These are phyloP conservation scores for Acomys russatus DNA, from an alignment of 2,797 vertebrate genomes.

Conservation along the genomic window DNA sequence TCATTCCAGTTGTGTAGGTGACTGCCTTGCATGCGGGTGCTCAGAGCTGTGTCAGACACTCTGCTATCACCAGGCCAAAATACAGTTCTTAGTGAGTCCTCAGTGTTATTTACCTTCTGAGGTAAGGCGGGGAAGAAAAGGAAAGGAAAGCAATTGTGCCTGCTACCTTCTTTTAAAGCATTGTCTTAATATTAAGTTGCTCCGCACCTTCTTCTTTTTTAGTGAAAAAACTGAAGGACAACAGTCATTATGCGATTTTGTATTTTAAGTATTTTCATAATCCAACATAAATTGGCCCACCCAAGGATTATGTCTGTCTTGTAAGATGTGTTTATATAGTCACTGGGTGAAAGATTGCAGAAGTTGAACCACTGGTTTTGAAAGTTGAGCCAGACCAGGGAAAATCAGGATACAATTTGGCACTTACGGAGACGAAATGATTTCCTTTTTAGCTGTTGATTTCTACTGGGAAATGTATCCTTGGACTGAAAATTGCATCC, in stretches of 20 bases:
- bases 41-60: constrained; percentile 45
- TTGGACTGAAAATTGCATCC: constrained; percentile 99
- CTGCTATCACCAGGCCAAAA: constrained; percentile 75
- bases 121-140: constrained; percentile 75
- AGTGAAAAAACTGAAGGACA: constrained; percentile 89
- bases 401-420: constrained; percentile 99
- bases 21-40: neutral
- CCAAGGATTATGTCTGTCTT: constrained; percentile 93
- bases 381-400: constrained; percentile 98
- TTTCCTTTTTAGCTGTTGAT: constrained; percentile 99
- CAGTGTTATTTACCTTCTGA: constrained; percentile 81
- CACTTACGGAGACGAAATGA: constrained; percentile 99
- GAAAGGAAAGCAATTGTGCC: constrained; percentile 60
- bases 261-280: constrained; percentile 94
- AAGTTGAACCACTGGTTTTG: constrained; percentile 93
- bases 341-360: constrained; percentile 96
- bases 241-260: constrained; percentile 93
- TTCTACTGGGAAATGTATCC: constrained; percentile 98
- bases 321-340: constrained; percentile 94
- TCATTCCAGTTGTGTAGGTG: constrained; percentile 72
- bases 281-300: constrained; percentile 93
- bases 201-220: constrained; percentile 80
- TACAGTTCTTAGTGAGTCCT: constrained; percentile 72
- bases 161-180: constrained; percentile 69
- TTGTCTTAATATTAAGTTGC: constrained; percentile 69